A percentile compares a stretch with the other conserved stretches of the same genome.
phyloP scores from a whole-genome alignment of 2,797 vertebrate species.

The Cyclopterus lumpus region DNA sequence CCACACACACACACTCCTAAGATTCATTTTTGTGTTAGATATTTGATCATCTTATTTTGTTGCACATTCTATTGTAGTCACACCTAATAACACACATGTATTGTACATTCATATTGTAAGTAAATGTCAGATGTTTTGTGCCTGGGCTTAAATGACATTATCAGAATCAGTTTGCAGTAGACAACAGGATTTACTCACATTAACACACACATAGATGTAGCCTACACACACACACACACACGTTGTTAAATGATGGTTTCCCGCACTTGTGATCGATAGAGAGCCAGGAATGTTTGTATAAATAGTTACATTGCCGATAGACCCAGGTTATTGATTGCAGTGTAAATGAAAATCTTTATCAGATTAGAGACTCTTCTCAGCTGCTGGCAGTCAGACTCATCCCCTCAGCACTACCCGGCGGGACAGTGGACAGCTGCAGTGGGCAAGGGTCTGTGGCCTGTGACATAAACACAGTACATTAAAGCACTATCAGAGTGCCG shows the following conservation, averaged over 20 bases:
- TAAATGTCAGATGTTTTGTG: slow-evolving; percentile 22
- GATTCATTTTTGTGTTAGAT: slow-evolving; percentile 25
- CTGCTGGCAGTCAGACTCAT: slow-evolving; percentile 69
- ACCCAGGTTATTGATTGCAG: slow-evolving; percentile 82
- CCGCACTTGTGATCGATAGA: slow-evolving; percentile 81
- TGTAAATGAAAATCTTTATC: slow-evolving; percentile 87
- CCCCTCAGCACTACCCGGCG: slow-evolving; percentile 61
- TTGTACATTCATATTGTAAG: neutral
- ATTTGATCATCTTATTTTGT: slow-evolving; percentile 14
- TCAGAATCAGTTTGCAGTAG: slow-evolving; percentile 55
- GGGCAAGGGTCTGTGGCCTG: slow-evolving; percentile 83
- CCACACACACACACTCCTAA: slow-evolving; percentile 42
- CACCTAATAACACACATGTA: neutral
- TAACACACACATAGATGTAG: slow-evolving; percentile 46
- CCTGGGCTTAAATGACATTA: slow-evolving; percentile 53
- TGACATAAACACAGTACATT: slow-evolving; percentile 85
- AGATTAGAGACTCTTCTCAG: slow-evolving; percentile 83
- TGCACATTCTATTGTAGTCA: neutral
- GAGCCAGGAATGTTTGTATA: slow-evolving; percentile 84
- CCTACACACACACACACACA: slow-evolving; percentile 23
- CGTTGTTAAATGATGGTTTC: slow-evolving; percentile 81
- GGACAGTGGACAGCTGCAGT: slow-evolving; percentile 82
- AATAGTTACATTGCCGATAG: slow-evolving; percentile 85
- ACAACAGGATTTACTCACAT: slow-evolving; percentile 64
- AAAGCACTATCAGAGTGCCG: slow-evolving; percentile 81